Evolutionary conservation across 2,113 vertebrate species (phyloP).

Genomic region (Heterotilapia buettikoferi): DNA sequence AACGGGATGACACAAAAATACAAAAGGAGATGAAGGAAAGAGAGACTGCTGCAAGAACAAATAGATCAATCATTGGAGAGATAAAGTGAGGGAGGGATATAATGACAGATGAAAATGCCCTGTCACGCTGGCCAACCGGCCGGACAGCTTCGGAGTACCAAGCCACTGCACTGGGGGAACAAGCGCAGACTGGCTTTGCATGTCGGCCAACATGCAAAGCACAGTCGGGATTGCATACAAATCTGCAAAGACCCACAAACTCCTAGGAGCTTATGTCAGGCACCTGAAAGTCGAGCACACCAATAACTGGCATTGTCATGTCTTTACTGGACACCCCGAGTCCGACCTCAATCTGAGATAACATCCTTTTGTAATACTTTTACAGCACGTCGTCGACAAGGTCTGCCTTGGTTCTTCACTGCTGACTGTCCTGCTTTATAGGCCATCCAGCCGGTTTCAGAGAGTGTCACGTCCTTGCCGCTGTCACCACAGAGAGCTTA

Average conservation of each 20-base stretch:
- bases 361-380: neutral
- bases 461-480: slow-evolving; percentile 41
- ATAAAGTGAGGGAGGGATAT: neutral
- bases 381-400: neutral
- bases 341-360: neutral
- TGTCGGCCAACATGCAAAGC: slow-evolving; percentile 24
- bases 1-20: neutral
- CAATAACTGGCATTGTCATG: neutral
- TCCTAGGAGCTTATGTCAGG: neutral
- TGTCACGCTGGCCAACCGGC: neutral
- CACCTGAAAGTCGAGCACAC: neutral
- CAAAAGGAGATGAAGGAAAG: neutral
- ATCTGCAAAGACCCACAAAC: neutral
- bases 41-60: neutral
- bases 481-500: slow-evolving; percentile 44
- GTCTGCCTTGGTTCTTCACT: neutral
- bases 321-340: neutral
- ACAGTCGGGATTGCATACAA: neutral
- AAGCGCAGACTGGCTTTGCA: slow-evolving; percentile 20
- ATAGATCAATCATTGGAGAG: neutral
- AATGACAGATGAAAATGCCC: neutral
- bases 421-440: neutral
- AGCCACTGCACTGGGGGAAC: slow-evolving; percentile 1
- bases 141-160: neutral
- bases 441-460: slow-evolving; percentile 3